Evolutionary conservation across 2,888 invertebrate species (phyloP).

Genomic region (Heliconius charithonia): DNA sequence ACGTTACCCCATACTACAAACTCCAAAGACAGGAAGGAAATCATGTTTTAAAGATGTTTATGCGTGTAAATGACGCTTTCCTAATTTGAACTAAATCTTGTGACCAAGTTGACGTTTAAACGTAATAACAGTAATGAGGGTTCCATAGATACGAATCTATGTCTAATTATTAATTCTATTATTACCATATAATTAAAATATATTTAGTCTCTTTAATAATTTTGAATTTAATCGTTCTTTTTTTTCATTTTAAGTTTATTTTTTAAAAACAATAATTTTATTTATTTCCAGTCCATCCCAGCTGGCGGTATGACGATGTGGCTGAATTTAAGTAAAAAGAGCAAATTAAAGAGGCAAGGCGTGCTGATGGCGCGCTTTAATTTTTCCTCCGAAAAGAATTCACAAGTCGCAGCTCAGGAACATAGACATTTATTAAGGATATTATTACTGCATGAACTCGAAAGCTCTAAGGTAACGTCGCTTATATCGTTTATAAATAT

Average conservation of each 20-base stretch:
- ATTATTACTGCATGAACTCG: conserved; percentile 90
- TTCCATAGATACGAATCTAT: neutral
- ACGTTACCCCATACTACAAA: neutral
- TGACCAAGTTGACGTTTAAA: neutral
- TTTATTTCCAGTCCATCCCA: conserved; percentile 89
- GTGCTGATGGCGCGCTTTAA: conserved; percentile 92
- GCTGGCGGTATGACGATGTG: conserved; percentile 96
- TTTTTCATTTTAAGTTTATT: neutral
- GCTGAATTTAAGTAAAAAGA: conserved; percentile 94
- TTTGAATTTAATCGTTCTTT: neutral
- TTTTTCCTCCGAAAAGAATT: conserved; percentile 94
- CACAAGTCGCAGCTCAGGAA: conserved; percentile 92
- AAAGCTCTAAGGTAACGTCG: conserved; percentile 86
- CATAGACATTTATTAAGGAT: conserved; percentile 91
- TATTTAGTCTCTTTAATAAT: neutral
- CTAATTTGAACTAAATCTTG: conserved; percentile 12
- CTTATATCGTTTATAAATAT: neutral
- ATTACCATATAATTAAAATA: neutral
- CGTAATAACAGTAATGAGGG: neutral
- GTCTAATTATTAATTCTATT: neutral
- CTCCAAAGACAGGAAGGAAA: neutral
- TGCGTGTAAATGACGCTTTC: neutral
- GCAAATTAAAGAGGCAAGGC: conserved; percentile 92
- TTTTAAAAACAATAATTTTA: neutral
- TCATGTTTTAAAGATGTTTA: conserved; percentile 6